Base-by-base conservation (phyloP, 1,140 invertebrate genomes). In the Philotrypesis tridentata region DNA sequence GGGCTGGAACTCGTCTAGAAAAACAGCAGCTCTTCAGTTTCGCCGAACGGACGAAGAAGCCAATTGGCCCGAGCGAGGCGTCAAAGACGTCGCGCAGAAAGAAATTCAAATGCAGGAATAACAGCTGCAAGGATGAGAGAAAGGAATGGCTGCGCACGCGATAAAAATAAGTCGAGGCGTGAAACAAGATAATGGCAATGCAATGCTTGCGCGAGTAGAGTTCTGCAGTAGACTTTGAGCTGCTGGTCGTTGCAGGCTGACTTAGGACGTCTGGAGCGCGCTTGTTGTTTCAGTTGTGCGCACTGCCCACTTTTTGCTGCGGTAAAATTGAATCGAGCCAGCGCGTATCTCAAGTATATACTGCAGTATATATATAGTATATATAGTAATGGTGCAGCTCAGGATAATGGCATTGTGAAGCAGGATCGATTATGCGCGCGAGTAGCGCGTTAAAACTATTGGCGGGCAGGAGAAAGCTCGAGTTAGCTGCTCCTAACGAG, bases 151-250 rank as follows among this genome's bases (percentile, higher is more conserved):
- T 27, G 0, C 21, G 8, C 11, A 21, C 27, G 37, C 55, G 60
- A 40, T 31, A n/a, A 60, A 33, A n/a, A 29, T 75, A 75, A 60
- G 25, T 27, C 37, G 23, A 89, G 81, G 90, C 90, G 91, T 90
- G 90, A 92, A 92, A 92, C 89, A 89, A 92, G 90, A 91, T 92
- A 92, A 92, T 91, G 89, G 90, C 87, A 86, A n/a, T n/a, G n/a
- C n/a, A n/a, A n/a, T n/a, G n/a, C n/a, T n/a, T n/a, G n/a, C n/a
- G n/a, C n/a, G n/a, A n/a, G n/a, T n/a, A n/a, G n/a, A n/a, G n/a
- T n/a, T n/a, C n/a, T n/a, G n/a, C n/a, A n/a, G n/a, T n/a, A n/a
- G n/a, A n/a, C n/a, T n/a, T n/a, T n/a, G n/a, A n/a, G n/a, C 21
- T n/a, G 48, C 48, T 43, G 40, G 17, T 43, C 12, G 48, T 55